Evolutionary conservation across 2,113 vertebrate genomes (phyloP).

Genomic region (Sapayoa aenigma): DNA sequence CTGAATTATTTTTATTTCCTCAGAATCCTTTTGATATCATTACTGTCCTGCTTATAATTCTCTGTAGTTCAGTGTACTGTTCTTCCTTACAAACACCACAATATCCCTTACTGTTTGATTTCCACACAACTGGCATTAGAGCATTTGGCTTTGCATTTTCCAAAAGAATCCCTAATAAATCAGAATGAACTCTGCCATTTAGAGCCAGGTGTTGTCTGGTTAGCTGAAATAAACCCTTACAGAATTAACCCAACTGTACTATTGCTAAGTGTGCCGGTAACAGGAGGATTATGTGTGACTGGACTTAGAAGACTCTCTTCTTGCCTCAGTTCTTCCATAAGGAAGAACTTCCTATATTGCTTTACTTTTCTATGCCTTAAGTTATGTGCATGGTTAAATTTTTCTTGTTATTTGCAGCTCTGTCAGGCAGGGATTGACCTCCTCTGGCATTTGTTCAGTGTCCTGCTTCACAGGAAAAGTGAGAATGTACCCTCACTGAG

Average conservation of each 20-base stretch:
- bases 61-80: background rate
- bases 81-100: background rate
- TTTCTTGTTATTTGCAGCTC: background rate
- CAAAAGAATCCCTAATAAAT: background rate
- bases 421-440: background rate
- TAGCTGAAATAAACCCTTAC: background rate
- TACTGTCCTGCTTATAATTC: background rate
- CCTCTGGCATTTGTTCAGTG: background rate
- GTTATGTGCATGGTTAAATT: background rate
- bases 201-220: background rate
- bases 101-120: background rate
- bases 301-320: background rate
- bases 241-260: background rate
- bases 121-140: background rate
- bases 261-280: background rate
- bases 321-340: background rate
- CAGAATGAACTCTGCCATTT: background rate
- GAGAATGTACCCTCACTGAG: background rate
- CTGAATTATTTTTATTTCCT: background rate
- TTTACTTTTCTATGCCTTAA: background rate
- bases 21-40: background rate
- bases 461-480: background rate
- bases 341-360: background rate
- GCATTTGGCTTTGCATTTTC: background rate
- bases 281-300: background rate